Evolutionary conservation across 2,888 invertebrate species (phyloP).

Genomic region (Timema podura): DNA sequence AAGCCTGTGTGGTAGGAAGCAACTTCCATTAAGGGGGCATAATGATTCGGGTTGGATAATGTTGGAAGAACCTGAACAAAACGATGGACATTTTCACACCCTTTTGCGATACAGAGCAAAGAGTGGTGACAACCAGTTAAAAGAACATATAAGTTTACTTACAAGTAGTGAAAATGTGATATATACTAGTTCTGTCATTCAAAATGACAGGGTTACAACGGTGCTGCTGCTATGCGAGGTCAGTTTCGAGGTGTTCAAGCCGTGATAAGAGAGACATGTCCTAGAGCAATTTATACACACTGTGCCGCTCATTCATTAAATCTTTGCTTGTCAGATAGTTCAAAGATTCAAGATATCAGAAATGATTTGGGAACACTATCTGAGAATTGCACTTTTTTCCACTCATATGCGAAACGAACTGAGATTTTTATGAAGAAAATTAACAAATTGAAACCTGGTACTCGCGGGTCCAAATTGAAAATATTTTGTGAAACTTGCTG

Average conservation of each 20-base stretch:
- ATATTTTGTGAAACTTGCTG: constrained; percentile 17
- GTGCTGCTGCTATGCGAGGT: constrained; percentile 18
- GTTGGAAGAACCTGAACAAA: constrained; percentile 18
- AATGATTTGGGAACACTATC: constrained; percentile 17
- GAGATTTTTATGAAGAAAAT: constrained; percentile 7
- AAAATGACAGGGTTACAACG: constrained; percentile 19
- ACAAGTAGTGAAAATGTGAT: not conserved
- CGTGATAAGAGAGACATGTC: constrained; percentile 4
- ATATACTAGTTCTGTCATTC: constrained; percentile 17
- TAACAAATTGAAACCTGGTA: not conserved
- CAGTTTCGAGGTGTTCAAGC: constrained; percentile 16
- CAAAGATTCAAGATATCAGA: constrained; percentile 13
- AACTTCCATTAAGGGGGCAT: constrained; percentile 19
- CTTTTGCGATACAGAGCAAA: constrained; percentile 15
- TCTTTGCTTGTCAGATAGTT: constrained; percentile 15
- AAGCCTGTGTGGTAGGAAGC: constrained; percentile 13
- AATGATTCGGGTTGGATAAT: constrained; percentile 13
- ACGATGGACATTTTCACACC: constrained; percentile 15
- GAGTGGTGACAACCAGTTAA: no score
- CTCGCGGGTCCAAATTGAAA: constrained; percentile 5
- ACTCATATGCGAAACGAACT: constrained; percentile 12
- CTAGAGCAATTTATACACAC: constrained; percentile 9
- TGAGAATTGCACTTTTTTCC: no score
- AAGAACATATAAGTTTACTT: constrained; percentile 2
- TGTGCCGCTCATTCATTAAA: constrained; percentile 15